Evolutionary conservation across 2,113 vertebrate species (phyloP), one percentile per base, ranked within the genome.

Genomic region (Gobius niger): DNA sequence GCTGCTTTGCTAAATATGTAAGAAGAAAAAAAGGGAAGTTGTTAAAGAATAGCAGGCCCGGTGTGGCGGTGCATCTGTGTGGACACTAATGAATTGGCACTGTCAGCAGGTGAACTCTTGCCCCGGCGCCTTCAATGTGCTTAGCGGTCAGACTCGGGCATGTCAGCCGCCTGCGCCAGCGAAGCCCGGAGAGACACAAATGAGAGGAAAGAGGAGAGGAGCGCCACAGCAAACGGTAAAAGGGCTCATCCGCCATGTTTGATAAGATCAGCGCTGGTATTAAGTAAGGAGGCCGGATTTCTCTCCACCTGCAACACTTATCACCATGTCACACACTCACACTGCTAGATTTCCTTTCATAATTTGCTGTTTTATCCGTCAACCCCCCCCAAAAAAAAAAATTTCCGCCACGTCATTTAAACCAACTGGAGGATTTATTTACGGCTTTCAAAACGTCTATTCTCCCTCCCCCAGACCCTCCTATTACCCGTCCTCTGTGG

Each of bases 11-110:
- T 50, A 73, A 73, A 18, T 1, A 7, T 15, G 24, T 0, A 34
- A 4, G 24, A 14, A 10, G 50, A 53, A 61, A 61, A 67, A 59
- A 24, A 13, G 19, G 47, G 51, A 14, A 5, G 66, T 74, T 18
- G 44, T 50, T 51, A 62, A 69, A 64, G 42, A 82, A 81, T 44
- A 70, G 74, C 81, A 81, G 76, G 75, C 77, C 73, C 82, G 68
- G 70, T 87, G 81, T 77, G 73, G 83, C 86, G 79, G 68, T 77
- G 84, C 69, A 54, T 89, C 87, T 87, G 82, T 87, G 82, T 89
- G 83, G 77, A 84, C 86, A 84, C 83, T 89, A 87, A 91, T 90
- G 87, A 89, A 89, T 87, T 91, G 80, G 76, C 83, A 77, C 70
- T 85, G 88, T 88, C 82, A 89, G 77, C 68, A 64, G 65, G 68